A percentile compares a stretch with the other conserved stretches of the same genome.
These are phyloP conservation scores for Lordiphosa clarofinis DNA, from an alignment of 1,140 invertebrate genomes.

Conservation along the genomic window DNA sequence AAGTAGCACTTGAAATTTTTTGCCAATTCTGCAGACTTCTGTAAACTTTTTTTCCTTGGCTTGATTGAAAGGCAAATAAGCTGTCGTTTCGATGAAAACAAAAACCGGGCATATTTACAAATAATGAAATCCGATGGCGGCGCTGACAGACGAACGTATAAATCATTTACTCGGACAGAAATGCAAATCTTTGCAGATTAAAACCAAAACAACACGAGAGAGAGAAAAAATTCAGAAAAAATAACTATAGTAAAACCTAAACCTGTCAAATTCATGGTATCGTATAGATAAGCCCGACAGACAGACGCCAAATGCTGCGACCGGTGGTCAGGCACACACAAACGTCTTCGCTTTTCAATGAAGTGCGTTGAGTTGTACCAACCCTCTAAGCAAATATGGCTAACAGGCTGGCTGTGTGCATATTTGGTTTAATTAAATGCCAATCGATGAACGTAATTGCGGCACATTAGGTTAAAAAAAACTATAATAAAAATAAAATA, in stretches of 20 bases:
- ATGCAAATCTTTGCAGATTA: constrained; percentile 30
- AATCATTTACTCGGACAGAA: constrained; percentile 1
- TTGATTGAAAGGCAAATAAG: constrained; percentile 69
- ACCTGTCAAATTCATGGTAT: constrained; percentile 63
- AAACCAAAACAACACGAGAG: constrained; percentile 17
- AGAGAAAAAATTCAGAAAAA: constrained; percentile 19
- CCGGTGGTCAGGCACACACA: neutral
- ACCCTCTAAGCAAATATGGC: neutral
- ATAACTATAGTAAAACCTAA: constrained; percentile 49
- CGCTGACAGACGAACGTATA: too few species aligned
- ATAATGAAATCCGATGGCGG: constrained; percentile 7
- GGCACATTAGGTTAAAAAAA: constrained; percentile 48
- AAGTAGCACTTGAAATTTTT: too few species aligned
- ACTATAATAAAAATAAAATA: constrained; percentile 33
- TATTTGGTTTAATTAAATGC: constrained; percentile 72
- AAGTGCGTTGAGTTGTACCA: constrained; percentile 9
- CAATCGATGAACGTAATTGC: constrained; percentile 65
- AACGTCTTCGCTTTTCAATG: constrained; percentile 15
- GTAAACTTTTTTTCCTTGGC: too few species aligned
- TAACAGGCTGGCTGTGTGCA: constrained; percentile 25
- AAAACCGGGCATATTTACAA: constrained; percentile 39
- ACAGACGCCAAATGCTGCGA: constrained; percentile 1
- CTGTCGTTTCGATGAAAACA: constrained; percentile 58
- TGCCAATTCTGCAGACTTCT: too few species aligned
- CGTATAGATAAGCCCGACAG: constrained; percentile 48